Percentiles rank a stretch among this genome's conserved stretches.
These are phyloP conservation scores for Leptarthrus brevirostris DNA, from an alignment of 2,888 invertebrate species.

Conservation along the genomic window DNA sequence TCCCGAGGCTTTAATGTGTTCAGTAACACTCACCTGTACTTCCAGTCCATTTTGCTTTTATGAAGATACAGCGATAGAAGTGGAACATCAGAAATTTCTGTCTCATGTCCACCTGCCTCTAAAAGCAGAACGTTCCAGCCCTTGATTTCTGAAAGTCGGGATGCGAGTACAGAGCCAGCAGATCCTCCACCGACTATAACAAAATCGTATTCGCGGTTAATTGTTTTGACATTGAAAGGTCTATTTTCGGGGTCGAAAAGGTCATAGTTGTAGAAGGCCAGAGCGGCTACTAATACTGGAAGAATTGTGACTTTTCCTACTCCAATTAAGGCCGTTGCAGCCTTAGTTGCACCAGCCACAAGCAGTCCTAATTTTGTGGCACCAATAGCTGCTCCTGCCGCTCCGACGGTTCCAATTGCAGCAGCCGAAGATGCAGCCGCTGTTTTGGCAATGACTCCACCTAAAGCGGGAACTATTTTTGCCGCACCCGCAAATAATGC, in stretches of 20 bases:
- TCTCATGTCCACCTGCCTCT: slow-evolving; percentile 90
- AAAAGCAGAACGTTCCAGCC: slow-evolving; percentile 83
- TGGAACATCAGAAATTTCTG: slow-evolving; percentile 87
- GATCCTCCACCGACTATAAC: slow-evolving; percentile 86
- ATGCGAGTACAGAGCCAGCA: slow-evolving; percentile 86
- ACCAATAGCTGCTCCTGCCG: slow-evolving; percentile 67
- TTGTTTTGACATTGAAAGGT: slow-evolving; percentile 75
- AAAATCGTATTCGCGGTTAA: slow-evolving; percentile 83
- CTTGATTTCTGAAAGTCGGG: slow-evolving; percentile 80
- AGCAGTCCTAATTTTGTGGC: slow-evolving; percentile 63
- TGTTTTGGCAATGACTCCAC: slow-evolving; percentile 64
- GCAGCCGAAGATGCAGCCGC: slow-evolving; percentile 62
- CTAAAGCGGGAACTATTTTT: slow-evolving; percentile 60
- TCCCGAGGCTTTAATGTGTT: too few species aligned
- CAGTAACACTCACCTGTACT: slow-evolving; percentile 77
- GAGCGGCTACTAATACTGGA: slow-evolving; percentile 78
- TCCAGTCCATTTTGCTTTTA: slow-evolving; percentile 92
- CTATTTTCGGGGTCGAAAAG: slow-evolving; percentile 86
- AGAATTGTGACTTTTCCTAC: slow-evolving; percentile 79
- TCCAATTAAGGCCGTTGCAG: slow-evolving; percentile 77
- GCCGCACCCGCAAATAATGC: slow-evolving; percentile 61
- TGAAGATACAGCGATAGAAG: slow-evolving; percentile 88
- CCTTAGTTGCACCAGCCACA: slow-evolving; percentile 75
- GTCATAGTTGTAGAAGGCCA: slow-evolving; percentile 88
- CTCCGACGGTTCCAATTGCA: slow-evolving; percentile 57